phyloP scores from a whole-genome alignment of 1,140 invertebrate species.

The Portunus trituberculatus region DNA sequence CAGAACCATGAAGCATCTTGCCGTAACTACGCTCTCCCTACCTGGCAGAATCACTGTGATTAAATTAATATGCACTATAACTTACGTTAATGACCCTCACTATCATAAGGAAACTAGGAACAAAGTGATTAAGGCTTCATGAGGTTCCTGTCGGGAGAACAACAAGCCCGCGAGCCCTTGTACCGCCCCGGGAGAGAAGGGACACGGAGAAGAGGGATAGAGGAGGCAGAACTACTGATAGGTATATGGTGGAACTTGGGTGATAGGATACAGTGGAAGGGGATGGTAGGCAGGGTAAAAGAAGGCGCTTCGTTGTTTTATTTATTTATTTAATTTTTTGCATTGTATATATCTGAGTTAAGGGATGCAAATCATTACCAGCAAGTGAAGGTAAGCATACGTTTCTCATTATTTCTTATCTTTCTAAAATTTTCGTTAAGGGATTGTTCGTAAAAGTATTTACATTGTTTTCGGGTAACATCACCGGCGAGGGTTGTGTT shows the following conservation, averaged over 20 bases:
- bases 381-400: neutral
- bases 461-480: too few relatives aligned
- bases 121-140: conserved; percentile 64
- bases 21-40: conserved; percentile 48
- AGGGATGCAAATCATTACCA: neutral
- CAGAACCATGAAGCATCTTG: conserved; percentile 57
- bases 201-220: neutral
- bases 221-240: neutral
- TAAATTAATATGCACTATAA: conserved; percentile 73
- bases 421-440: neutral
- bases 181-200: neutral
- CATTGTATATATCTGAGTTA: neutral
- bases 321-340: too few relatives aligned
- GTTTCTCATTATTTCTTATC: too few relatives aligned
- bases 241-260: neutral
- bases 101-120: conserved; percentile 70
- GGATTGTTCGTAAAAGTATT: too few relatives aligned
- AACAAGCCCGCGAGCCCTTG: neutral
- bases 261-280: neutral
- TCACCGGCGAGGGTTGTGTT: too few relatives aligned
- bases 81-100: conserved; percentile 68
- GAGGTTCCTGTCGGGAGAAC: conserved; percentile 46
- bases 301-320: neutral
- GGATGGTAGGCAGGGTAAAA: neutral
- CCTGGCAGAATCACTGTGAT: conserved; percentile 66